Evolutionary conservation across 2,797 vertebrate genomes (phyloP), one percentile per base, ranked within the genome.

Genomic region (Enteromius paludinosus): DNA sequence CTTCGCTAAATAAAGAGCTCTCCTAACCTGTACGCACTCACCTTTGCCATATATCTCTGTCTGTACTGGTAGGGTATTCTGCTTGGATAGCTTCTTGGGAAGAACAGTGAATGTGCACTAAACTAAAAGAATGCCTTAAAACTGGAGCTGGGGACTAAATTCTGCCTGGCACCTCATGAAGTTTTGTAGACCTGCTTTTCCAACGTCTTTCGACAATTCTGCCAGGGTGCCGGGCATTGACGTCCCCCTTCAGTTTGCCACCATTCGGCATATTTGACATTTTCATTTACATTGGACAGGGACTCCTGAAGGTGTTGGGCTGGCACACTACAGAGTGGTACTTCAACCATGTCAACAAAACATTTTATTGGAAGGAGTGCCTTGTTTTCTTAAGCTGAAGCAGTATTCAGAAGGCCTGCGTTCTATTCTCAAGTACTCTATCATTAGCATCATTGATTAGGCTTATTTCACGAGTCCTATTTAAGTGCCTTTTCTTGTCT

Each of bases 101-200:
- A 94, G 93, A 94, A 93, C 92, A 94, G 94, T 91, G 94, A 95
- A 95, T 95, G 94, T 86, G 87, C 85, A 86, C 83, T 62, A 83
- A 88, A 54, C 74, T 61, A 81, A 81, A 72, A 85, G 87, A 88
- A 86, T 88, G 87, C 83, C 85, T 85, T 69, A 85, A 88, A 88
- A 88, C 87, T 88, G 87, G 87, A 88, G 87, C 78, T 81, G 87
- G 87, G 83, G 87, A 88, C 85, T 82, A 72, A 82, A 85, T 80
- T 84, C 86, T 87, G 87, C 87, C 85, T 86, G 85, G 87, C 85
- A 88, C 87, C 85, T 85, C 81, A 66, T 74, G 47, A 86, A 83
- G 61, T 56, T 81, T 84, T 62, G 86, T 70, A 68, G 73, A 85
- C 82, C 71, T 72, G 84, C 61, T 79, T 77, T 72, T 61, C 47